phyloP scores from a whole-genome alignment of 2,113 vertebrate species.

The Daboia siamensis region DNA sequence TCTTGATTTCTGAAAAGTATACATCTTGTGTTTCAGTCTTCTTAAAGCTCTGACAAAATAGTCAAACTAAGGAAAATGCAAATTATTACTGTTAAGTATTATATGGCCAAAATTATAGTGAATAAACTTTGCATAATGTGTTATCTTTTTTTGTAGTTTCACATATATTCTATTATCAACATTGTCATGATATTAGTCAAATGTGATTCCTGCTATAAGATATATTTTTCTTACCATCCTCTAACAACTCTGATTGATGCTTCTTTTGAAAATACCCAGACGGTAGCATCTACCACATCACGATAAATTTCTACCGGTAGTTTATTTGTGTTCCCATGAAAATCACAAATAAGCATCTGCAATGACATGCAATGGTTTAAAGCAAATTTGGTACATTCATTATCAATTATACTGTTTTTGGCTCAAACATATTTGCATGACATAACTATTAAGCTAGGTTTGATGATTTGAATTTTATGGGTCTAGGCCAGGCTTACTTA shows the following conservation, averaged over 20 bases:
- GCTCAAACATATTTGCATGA: not conserved
- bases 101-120: not conserved
- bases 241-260: slow-evolving; percentile 73
- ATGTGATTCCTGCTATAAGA: slow-evolving; percentile 11
- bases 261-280: slow-evolving; percentile 70
- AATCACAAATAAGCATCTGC: slow-evolving; percentile 77
- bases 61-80: not conserved
- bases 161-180: not conserved
- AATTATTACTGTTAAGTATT: not conserved
- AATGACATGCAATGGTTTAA: slow-evolving; percentile 52
- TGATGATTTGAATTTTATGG: not conserved
- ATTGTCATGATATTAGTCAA: not conserved
- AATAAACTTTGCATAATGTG: not conserved
- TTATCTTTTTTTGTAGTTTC: not conserved
- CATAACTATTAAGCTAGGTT: not conserved
- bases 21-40: not conserved
- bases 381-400: slow-evolving; percentile 37
- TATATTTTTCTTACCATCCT: slow-evolving; percentile 76
- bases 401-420: not conserved
- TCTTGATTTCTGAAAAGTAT: not conserved
- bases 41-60: not conserved
- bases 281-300: slow-evolving; percentile 69
- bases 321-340: slow-evolving; percentile 67
- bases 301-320: slow-evolving; percentile 64
- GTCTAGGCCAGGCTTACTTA: not conserved